Evolutionary conservation across 2,797 vertebrate genomes (phyloP).

Genomic region (Glyptemys insculpta): DNA sequence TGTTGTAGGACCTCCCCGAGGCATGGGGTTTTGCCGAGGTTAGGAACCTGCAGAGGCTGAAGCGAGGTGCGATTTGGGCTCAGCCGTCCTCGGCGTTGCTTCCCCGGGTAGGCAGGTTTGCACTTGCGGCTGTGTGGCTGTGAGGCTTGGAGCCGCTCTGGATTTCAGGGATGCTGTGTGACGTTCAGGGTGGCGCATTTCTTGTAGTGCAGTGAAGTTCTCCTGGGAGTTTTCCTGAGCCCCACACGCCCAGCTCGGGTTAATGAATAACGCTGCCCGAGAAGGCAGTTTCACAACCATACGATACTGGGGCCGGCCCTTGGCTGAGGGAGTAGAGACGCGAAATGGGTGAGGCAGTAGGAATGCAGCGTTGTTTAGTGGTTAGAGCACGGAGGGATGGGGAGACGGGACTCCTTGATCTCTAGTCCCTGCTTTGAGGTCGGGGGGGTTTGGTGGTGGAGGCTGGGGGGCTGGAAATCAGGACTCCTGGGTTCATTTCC

Average conservation of each 20-base stretch:
- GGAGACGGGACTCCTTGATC: not conserved
- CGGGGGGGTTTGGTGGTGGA: fast-evolving
- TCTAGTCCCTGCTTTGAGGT: not conserved
- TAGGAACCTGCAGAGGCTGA: not conserved
- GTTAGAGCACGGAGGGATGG: not conserved
- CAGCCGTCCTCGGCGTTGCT: not conserved
- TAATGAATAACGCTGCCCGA: not conserved
- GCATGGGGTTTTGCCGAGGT: not conserved
- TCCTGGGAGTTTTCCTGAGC: too few relatives aligned
- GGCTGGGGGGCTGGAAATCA: not conserved
- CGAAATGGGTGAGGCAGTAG: not conserved
- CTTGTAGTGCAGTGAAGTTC: too few relatives aligned
- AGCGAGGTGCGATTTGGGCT: not conserved
- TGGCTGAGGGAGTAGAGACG: too few relatives aligned
- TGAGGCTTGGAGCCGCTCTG: not conserved
- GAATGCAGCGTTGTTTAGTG: not conserved
- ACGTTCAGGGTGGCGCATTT: not conserved
- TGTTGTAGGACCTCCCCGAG: not conserved
- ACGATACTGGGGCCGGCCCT: not conserved
- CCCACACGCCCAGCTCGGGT: not conserved
- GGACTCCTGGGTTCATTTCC: not conserved
- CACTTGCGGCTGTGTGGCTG: not conserved
- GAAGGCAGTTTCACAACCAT: not conserved
- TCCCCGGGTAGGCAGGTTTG: not conserved
- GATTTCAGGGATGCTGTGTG: not conserved